These are phyloP conservation scores for Periophthalmus magnuspinnatus DNA, from an alignment of 2,797 vertebrate genomes.

Conservation along the genomic window DNA sequence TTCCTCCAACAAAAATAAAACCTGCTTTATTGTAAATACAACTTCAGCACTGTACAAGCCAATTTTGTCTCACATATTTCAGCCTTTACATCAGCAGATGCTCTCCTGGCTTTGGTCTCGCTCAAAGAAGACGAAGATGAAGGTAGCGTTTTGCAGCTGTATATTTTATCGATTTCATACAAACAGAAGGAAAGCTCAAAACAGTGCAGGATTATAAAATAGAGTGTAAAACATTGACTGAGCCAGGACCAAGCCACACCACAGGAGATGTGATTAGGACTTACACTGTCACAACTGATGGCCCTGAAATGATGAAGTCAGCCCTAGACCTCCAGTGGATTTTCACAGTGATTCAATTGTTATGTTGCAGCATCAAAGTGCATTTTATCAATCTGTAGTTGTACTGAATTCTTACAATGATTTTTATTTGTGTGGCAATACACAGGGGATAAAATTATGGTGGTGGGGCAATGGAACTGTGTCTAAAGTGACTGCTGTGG, in stretches of 20 bases:
- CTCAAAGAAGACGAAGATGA: slow-evolving; percentile 31
- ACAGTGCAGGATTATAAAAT: slow-evolving; percentile 46
- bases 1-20: not conserved
- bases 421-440: no score
- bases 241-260: slow-evolving; percentile 46
- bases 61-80: not conserved
- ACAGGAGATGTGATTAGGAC: slow-evolving; percentile 51
- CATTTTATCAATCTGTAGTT: no score
- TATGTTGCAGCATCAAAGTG: not conserved
- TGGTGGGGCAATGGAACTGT: no score
- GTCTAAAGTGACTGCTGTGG: not conserved
- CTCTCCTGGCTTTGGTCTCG: slow-evolving; percentile 37
- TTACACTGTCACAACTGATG: slow-evolving; percentile 34
- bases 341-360: not conserved
- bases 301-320: slow-evolving; percentile 42
- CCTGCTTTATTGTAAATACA: not conserved
- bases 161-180: slow-evolving; percentile 64
- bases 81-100: slow-evolving; percentile 16
- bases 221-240: slow-evolving; percentile 47
- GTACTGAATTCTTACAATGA: no score
- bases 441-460: no score
- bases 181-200: slow-evolving; percentile 58
- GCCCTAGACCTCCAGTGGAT: slow-evolving; percentile 20
- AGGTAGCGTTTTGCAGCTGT: slow-evolving; percentile 33
- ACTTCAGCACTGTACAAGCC: not conserved